Base-by-base conservation (phyloP, 2,888 invertebrate genomes). In the Phymatocera aterrima region DNA sequence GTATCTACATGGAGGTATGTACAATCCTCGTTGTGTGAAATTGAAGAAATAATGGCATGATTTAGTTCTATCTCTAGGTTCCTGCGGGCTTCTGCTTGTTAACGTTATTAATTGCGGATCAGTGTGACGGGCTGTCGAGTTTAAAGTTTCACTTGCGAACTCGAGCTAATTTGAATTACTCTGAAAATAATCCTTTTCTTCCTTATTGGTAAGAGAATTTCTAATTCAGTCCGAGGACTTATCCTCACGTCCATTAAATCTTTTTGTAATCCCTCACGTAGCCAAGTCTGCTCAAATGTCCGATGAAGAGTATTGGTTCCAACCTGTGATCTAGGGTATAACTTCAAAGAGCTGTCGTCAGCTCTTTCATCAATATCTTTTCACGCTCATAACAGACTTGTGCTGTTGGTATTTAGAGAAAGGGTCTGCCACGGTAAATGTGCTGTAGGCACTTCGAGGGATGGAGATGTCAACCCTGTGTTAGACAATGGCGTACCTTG, bases 401-500 rank as follows among this genome's bases (percentile, higher is more conserved):
- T 31, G 51, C 72, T 72, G 72, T 51, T 72, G 51, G 48, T 72
- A 72, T 72, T 72, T 72, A 72, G 72, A 72, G n/a, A 18, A 12
- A 68, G 46, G 48, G 48, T 34, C 72, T 72, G 10, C 72, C 51
- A 72, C 18, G 31, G 72, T 34, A 18, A 51, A 48, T 51, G 12
- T 72, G 72, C 72, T 51, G 34, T 31, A 48, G 72, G 72, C 72
- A 72, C 51, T 51, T 72, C 34, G 31, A 51, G 72, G 72, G 51
- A 31, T 31, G 72, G 51, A 51, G 72, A 72, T 72, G 72, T 72
- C 72, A 72, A 72, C 72, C 51, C 72, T 72, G 72, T 51, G 72
- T 72, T 72, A 72, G 72, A 72, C 72, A 72, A 72, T 72, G 72
- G 72, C 51, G 43, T 72, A 72, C 72, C 72, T 72, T 72, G 72